Evolutionary conservation across 2,888 invertebrate species (phyloP), one percentile per base, ranked within the genome.

Genomic region (Hemicrepidius hirtus): DNA sequence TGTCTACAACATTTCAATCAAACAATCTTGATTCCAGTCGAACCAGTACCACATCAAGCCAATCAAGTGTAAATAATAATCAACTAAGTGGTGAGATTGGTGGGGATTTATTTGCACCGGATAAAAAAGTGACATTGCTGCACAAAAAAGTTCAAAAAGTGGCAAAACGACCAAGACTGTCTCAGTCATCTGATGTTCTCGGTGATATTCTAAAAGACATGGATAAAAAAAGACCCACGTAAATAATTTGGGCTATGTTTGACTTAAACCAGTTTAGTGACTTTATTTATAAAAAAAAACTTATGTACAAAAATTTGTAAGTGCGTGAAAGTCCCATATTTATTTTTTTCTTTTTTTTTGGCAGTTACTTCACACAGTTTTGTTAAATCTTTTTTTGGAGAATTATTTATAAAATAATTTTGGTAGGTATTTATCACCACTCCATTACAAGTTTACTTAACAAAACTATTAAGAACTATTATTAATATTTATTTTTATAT

Each of bases 151-250:
- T 80, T 18, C 79, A 81, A 40, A 81, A 81, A 74, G 70, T 80
- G 1, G 71, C 77, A 53, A 84, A 84, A 77, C 80, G 76, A 21
- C 78, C 82, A 57, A 72, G 80, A 69, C 77, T 80, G 46, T 82
- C 84, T 16, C 82, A 82, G 64, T 84, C 84, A 6, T 81, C 85
- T 16, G 86, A 86, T 75, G 80, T 86, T 53, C 80, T 86, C 50
- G 86, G 86, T 53, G 86, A 86, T 80, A 86, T 86, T 69, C 76
- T 86, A 55, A 86, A 86, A 76, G 82, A 84, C 75, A 86, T 86
- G 86, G 84, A 84, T 73, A 84, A 83, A 57, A 50, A 82, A 82
- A 75, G 84, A 84, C 78, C 83, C 82, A 46, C 82, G 81, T 69
- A 83, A 83, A 80, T 82, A 83, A 79, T 55, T 62, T 57, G 57